Percentiles rank a stretch among this genome's conserved stretches.
phyloP scores from a whole-genome alignment of 2,797 vertebrate genomes.

The Prunella strophiata region DNA sequence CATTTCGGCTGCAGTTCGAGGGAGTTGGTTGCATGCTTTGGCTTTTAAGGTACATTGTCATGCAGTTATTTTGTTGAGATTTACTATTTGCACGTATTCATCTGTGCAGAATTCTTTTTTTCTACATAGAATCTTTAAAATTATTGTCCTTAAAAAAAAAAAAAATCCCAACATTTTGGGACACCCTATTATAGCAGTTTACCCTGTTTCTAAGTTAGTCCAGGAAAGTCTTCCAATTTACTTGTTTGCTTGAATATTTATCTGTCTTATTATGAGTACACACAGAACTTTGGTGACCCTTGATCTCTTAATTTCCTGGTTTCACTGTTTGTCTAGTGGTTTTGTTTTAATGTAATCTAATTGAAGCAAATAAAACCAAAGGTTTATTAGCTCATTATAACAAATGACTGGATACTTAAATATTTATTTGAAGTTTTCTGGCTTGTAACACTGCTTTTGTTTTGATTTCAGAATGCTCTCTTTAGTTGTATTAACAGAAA shows the following conservation, averaged over 20 bases:
- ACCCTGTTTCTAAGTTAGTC: background rate
- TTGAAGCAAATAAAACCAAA: background rate
- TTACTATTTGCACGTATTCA: background rate
- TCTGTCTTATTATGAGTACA: background rate
- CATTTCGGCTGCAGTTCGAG: background rate
- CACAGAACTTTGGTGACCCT: background rate
- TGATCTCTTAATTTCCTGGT: background rate
- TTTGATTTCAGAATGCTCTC: constrained; percentile 90
- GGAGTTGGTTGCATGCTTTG: background rate
- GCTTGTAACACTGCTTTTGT: constrained; percentile 69
- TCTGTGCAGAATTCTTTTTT: background rate
- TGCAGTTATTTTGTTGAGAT: background rate
- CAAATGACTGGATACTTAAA: background rate
- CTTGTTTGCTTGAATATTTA: background rate
- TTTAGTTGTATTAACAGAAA: constrained; percentile 99
- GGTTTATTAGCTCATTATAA: background rate
- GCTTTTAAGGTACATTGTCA: background rate
- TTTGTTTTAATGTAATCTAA: background rate
- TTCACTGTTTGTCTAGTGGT: background rate
- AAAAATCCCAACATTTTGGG: background rate
- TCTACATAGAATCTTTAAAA: background rate
- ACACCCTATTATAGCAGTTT: background rate
- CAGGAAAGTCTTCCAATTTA: background rate
- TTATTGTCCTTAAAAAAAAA: background rate
- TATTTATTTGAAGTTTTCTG: constrained; percentile 35